A percentile compares a stretch with the other conserved stretches of the same genome.
Evolutionary conservation across 2,113 vertebrate genomes (phyloP).

Genomic region (Brachyhypopomus occidentalis): DNA sequence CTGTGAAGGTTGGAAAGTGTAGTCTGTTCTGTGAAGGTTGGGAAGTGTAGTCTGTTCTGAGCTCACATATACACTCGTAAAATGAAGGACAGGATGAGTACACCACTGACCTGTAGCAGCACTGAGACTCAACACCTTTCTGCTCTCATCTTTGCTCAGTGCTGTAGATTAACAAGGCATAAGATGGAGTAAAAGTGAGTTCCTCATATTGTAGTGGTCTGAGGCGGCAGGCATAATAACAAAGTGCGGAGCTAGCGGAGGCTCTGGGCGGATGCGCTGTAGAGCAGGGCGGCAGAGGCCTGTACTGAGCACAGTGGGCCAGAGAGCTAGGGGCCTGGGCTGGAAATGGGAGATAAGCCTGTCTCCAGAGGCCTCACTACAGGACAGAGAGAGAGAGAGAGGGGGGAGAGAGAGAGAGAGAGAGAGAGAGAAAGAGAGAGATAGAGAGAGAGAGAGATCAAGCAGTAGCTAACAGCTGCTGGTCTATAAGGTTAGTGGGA

Average conservation of each 20-base stretch:
- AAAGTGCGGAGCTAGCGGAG: conserved; percentile 18
- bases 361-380: conserved; percentile 47
- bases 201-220: conserved; percentile 12
- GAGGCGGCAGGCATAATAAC: conserved; percentile 14
- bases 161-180: background rate
- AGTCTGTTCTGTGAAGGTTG: too few species aligned
- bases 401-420: conserved; percentile 7
- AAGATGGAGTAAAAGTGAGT: conserved; percentile 21
- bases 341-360: conserved; percentile 58
- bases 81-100: too few species aligned
- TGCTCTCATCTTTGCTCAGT: too few species aligned
- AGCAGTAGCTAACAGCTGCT: conserved; percentile 17
- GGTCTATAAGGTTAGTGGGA: conserved; percentile 63
- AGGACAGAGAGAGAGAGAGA: conserved; percentile 31
- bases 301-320: conserved; percentile 32
- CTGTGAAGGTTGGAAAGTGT: too few species aligned
- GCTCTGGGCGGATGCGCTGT: conserved; percentile 32
- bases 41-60: too few species aligned
- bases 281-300: conserved; percentile 31
- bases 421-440: conserved; percentile 1
- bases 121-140: too few species aligned
- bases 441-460: background rate
- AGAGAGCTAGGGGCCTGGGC: conserved; percentile 52
- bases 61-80: too few species aligned
- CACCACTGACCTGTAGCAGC: too few species aligned